phyloP scores from a whole-genome alignment of 1,140 invertebrate species.

The Stratiolaelaps scimitus region DNA sequence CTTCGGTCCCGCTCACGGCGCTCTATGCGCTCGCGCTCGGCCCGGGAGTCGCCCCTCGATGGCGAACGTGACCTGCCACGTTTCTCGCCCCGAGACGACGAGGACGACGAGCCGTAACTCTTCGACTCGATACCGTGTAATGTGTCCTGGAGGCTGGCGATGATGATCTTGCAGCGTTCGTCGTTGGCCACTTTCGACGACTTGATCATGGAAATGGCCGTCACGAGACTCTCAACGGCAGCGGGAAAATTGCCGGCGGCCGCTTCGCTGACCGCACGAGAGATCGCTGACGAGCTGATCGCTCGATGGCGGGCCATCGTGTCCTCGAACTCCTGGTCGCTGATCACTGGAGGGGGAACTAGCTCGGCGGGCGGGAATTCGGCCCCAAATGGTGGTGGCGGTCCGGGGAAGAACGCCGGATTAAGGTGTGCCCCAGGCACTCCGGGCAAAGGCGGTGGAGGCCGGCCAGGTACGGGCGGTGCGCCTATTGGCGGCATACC shows the following conservation, averaged over 20 bases:
- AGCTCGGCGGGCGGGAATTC: slow-evolving; percentile 15
- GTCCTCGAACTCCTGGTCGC: slow-evolving; percentile 94
- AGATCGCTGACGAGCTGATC: slow-evolving; percentile 90
- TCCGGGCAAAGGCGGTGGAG: slow-evolving; percentile 44
- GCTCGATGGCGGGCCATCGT: slow-evolving; percentile 93
- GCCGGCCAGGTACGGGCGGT: slow-evolving; percentile 46
- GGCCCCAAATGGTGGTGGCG: slow-evolving; percentile 38
- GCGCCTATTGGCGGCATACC: slow-evolving; percentile 34
- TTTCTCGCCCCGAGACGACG: slow-evolving; percentile 37
- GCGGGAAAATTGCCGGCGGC: slow-evolving; percentile 74
- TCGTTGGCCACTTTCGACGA: slow-evolving; percentile 95
- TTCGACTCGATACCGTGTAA: slow-evolving; percentile 92
- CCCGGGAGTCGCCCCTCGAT: slow-evolving; percentile 47
- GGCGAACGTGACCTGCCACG: slow-evolving; percentile 61
- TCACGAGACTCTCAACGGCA: slow-evolving; percentile 95
- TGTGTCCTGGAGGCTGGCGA: slow-evolving; percentile 89
- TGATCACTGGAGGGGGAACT: slow-evolving; percentile 55
- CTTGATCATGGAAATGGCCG: slow-evolving; percentile 95
- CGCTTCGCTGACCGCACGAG: slow-evolving; percentile 89
- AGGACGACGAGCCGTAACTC: slow-evolving; percentile 60
- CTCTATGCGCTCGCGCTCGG: slow-evolving; percentile 49
- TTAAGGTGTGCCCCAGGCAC: slow-evolving; percentile 85
- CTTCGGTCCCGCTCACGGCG: slow-evolving; percentile 39
- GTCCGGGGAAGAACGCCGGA: slow-evolving; percentile 76
- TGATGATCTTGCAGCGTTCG: slow-evolving; percentile 94